These are phyloP conservation scores for Bugula neritina DNA, from an alignment of 2,888 invertebrate genomes.

Conservation along the genomic window DNA sequence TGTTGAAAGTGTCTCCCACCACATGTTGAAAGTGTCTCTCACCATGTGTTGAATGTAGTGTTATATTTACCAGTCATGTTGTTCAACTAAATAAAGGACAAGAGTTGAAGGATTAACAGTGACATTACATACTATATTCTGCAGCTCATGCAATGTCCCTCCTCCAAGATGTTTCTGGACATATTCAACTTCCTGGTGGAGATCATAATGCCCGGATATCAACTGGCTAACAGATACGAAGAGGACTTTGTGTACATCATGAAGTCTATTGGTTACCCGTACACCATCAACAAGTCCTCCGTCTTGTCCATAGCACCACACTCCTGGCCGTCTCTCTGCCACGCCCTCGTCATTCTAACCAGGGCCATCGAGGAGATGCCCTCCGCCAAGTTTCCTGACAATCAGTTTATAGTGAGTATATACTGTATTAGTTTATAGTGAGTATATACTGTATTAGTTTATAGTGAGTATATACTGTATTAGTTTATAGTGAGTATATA, in stretches of 20 bases:
- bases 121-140: too few relatives aligned
- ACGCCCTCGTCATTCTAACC: constrained; percentile 8
- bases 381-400: background rate
- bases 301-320: constrained; percentile 3
- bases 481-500: background rate
- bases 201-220: background rate
- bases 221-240: background rate
- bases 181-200: constrained; percentile 1
- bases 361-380: background rate
- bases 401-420: background rate
- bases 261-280: constrained; percentile 12
- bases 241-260: background rate
- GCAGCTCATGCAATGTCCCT: constrained; percentile 10
- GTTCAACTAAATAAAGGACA: too few relatives aligned
- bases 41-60: too few relatives aligned
- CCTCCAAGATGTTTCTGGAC: constrained; percentile 2
- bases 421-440: background rate
- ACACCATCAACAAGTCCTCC: background rate
- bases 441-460: background rate
- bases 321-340: constrained; percentile 7
- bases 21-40: too few relatives aligned
- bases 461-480: background rate
- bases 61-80: too few relatives aligned
- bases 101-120: too few relatives aligned
- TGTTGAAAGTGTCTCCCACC: too few relatives aligned